Conservation (phyloP, 1,140 invertebrate species). For the Aphelenchoides avenae region DNA sequence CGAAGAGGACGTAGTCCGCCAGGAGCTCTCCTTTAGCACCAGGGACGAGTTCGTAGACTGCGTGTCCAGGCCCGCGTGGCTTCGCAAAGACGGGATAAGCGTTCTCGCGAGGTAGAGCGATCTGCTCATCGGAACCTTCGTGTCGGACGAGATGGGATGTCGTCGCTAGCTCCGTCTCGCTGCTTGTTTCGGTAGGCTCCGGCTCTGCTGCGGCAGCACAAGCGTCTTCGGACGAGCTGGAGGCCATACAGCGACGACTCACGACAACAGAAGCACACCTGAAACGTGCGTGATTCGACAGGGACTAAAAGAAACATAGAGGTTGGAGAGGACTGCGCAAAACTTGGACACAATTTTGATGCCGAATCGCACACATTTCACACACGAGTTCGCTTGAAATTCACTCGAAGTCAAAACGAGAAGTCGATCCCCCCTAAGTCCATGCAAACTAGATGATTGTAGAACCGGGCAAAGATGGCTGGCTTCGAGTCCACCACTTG, state of each 20-base stretch:
- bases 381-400: too few relatives aligned
- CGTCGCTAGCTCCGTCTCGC: not conserved
- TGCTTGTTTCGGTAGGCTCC: not conserved
- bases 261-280: too few relatives aligned
- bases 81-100: slow-evolving; percentile 21
- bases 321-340: too few relatives aligned
- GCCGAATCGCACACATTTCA: too few relatives aligned
- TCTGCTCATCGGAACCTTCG: slow-evolving; percentile 20
- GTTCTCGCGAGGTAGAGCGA: slow-evolving; percentile 20
- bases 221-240: too few relatives aligned
- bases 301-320: too few relatives aligned
- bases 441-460: not conserved
- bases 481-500: not conserved
- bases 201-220: slow-evolving; percentile 2
- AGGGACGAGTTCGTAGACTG: slow-evolving; percentile 26
- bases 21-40: slow-evolving; percentile 41
- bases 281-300: slow-evolving; percentile 13
- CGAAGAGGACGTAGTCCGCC: slow-evolving; percentile 50
- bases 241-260: too few relatives aligned
- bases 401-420: too few relatives aligned
- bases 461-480: not conserved
- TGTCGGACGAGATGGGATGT: slow-evolving; percentile 10
- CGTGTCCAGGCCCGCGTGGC: slow-evolving; percentile 20
- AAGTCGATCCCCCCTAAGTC: too few relatives aligned
- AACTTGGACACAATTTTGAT: too few relatives aligned